phyloP scores from a whole-genome alignment of 2,888 invertebrate genomes.

The Torymus texanus region DNA sequence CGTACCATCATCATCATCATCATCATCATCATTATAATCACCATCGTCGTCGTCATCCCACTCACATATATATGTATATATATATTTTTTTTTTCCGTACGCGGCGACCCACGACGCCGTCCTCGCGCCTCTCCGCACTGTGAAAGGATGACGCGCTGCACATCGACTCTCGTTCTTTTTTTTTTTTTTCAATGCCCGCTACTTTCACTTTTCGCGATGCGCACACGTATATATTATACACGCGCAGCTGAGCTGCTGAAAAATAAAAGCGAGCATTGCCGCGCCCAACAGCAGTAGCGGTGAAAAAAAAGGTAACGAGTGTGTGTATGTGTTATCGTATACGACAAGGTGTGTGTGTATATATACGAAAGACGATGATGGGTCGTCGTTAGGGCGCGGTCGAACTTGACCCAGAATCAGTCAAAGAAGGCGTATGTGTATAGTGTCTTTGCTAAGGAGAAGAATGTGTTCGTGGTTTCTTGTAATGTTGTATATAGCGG shows the following conservation, averaged over 20 bases:
- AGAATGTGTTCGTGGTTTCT: no score
- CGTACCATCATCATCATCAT: no score
- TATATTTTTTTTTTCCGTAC: neutral
- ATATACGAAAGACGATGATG: neutral
- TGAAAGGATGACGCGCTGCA: slow-evolving; percentile 45
- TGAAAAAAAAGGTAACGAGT: no score
- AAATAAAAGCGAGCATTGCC: neutral
- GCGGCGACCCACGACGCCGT: slow-evolving; percentile 19
- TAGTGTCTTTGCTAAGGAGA: no score
- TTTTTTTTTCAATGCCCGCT: slow-evolving; percentile 13
- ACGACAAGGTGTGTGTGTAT: no score
- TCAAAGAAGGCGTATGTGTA: neutral
- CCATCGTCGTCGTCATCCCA: no score
- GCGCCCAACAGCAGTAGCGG: no score
- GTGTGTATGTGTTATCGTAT: no score
- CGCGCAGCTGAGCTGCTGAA: neutral
- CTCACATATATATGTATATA: no score
- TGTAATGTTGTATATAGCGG: no score
- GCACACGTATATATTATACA: neutral
- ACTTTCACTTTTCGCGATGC: slow-evolving; percentile 52
- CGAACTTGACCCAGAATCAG: slow-evolving; percentile 50
- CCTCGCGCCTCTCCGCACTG: slow-evolving; percentile 7
- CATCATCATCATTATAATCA: no score
- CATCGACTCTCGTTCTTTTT: neutral
- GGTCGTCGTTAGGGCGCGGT: slow-evolving; percentile 12